Percentiles rank a stretch among this genome's conserved stretches.
phyloP scores from a whole-genome alignment of 2,797 vertebrate species.

The Limnodromus scolopaceus region DNA sequence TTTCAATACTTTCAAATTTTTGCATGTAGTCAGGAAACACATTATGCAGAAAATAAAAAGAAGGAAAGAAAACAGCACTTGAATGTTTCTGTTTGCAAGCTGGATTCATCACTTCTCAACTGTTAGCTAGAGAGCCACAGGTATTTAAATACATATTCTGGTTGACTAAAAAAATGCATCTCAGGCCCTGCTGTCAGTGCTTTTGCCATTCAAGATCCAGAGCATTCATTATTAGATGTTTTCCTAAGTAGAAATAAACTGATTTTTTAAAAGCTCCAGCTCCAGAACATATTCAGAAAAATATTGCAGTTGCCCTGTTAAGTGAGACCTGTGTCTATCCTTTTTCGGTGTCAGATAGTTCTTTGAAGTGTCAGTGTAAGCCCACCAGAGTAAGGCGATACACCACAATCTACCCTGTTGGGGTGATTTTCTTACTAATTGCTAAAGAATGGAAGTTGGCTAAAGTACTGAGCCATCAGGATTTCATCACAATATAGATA shows the following conservation, averaged over 20 bases:
- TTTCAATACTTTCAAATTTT: background rate
- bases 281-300: background rate
- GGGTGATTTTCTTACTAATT: slow-evolving; percentile 1
- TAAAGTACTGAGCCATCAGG: slow-evolving; percentile 7
- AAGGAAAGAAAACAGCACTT: background rate
- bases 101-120: background rate
- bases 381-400: background rate
- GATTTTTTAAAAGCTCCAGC: background rate
- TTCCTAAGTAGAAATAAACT: background rate
- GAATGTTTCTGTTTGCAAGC: background rate
- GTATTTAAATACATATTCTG: background rate
- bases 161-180: background rate
- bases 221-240: background rate
- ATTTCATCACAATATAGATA: slow-evolving; percentile 27
- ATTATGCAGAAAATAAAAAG: background rate
- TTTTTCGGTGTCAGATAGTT: background rate
- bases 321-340: background rate
- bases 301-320: background rate
- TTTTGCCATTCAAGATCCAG: background rate
- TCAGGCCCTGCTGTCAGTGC: background rate
- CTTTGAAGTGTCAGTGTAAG: background rate
- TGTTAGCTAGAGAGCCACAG: background rate
- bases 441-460: slow-evolving; percentile 23
- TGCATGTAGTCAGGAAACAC: background rate
- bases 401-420: background rate